Evolutionary conservation across 2,797 vertebrate species (phyloP).

Genomic region (Taenioides sp.): DNA sequence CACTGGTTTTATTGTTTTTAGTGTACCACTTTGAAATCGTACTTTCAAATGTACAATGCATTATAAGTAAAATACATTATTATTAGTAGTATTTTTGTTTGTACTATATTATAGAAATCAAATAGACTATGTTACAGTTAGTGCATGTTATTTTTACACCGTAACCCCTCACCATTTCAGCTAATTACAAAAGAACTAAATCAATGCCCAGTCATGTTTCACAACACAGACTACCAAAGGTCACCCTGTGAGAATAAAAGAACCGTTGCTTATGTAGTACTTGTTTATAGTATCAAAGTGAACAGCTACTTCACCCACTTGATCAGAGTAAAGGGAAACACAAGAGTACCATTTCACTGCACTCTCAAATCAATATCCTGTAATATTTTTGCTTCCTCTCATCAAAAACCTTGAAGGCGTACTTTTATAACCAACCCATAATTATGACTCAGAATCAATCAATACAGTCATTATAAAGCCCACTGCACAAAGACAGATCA

Average conservation of each 20-base stretch:
- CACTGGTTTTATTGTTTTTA: no score
- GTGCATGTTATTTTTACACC: no score
- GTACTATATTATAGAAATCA: no score
- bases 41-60: no score
- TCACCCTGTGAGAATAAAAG: not conserved
- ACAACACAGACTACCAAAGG: no score
- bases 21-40: no score
- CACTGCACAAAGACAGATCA: not conserved
- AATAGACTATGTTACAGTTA: no score
- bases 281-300: not conserved
- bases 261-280: not conserved
- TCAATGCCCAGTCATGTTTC: no score
- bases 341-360: not conserved
- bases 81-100: no score
- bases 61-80: no score
- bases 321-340: not conserved
- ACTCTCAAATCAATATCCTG: conserved; percentile 16
- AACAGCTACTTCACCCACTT: not conserved
- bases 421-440: conserved; percentile 9
- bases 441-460: conserved; percentile 14
- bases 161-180: no score
- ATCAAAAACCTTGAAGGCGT: not conserved
- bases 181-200: no score
- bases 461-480: conserved; percentile 21
- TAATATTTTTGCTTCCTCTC: conserved; percentile 1